Evolutionary conservation across 2,888 invertebrate genomes (phyloP), one percentile per base, ranked within the genome.

Genomic region (Ormyrus thymus): DNA sequence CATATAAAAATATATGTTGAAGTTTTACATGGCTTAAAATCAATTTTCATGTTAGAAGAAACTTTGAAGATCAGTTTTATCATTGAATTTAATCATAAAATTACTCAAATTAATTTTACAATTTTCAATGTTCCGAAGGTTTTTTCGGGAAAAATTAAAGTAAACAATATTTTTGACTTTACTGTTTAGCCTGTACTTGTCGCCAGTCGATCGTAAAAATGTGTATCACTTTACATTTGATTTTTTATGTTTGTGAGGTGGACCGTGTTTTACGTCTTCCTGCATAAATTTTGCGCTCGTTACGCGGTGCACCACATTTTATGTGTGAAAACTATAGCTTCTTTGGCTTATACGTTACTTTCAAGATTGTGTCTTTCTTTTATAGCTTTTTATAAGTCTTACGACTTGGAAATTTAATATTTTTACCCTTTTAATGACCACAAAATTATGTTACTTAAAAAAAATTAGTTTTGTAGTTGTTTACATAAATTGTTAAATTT

Each of bases 301-400:
- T 7, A 29, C 69, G 51, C 13, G 15, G 56, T 56, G 13, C 56
- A 15, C 48, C 7, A 55, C 48, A 69, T 48, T 69, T 69, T 56
- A 58, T 13, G 68, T 13, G n/a, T 55, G 45, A 13, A 68, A 43
- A 43, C 7, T 29, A n/a, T 45, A 13, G n/a, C 46, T 62, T 46
- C 43, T 9, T 59, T 43, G 10, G 10, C 6, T 59, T 10, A 61
- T 61, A 1, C 29, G 4, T 61, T 43, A 6, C 8, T 11, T 53
- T 45, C 6, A 64, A 7, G 48, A 48, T 48, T 48, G n/a, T 13
- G 8, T 58, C 10, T 15, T 29, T 15, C 58, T 62, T 62, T 62
- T 62, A 61, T 61, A 10, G 61, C 7, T 66, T 13, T 48, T 29
- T 29, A 29, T 29, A 29, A 29, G 29, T 29, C 29, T 29, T 29